phyloP scores from a whole-genome alignment of 30 jellyfish, hydroid and myxozoan species.

The Pelagia noctiluca region DNA sequence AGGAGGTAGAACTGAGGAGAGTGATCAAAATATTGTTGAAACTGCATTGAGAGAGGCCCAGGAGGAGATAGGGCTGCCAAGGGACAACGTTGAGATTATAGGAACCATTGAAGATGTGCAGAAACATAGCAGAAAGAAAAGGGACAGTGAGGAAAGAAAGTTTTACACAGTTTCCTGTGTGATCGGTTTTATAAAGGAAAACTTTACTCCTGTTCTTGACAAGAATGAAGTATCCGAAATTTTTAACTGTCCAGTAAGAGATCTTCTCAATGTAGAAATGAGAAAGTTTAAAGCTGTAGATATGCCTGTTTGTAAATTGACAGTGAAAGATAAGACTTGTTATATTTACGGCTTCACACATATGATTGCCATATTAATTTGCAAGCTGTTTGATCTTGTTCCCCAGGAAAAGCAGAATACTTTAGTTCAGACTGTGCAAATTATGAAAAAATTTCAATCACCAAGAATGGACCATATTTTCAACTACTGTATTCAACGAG shows the following conservation, averaged over 20 bases:
- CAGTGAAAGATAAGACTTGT: background rate
- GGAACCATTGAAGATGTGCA: slow-evolving; percentile 29
- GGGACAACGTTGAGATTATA: slow-evolving; percentile 12
- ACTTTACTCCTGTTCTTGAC: background rate
- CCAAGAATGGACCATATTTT: background rate
- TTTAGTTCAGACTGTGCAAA: background rate
- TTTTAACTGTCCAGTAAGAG: slow-evolving; percentile 6
- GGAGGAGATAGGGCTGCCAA: slow-evolving; percentile 51
- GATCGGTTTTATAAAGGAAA: slow-evolving; percentile 29
- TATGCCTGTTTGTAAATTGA: background rate
- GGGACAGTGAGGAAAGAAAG: background rate
- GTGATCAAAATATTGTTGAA: slow-evolving; percentile 17
- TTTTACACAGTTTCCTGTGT: slow-evolving; percentile 21
- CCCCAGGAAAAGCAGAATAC: background rate
- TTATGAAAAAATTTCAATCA: background rate
- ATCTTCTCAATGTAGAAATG: background rate
- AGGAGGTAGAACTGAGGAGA: slow-evolving; percentile 49
- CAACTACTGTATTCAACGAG: background rate
- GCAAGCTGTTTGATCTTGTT: slow-evolving; percentile 16
- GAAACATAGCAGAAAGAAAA: background rate
- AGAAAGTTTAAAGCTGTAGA: background rate
- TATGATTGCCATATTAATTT: background rate
- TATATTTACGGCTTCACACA: slow-evolving; percentile 29
- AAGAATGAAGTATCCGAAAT: slow-evolving; percentile 35
- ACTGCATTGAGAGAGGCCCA: slow-evolving; percentile 59